These are phyloP conservation scores for Palythoa heliodiscus DNA, from an alignment of 92 coral and sea anemone species.

Conservation along the genomic window DNA sequence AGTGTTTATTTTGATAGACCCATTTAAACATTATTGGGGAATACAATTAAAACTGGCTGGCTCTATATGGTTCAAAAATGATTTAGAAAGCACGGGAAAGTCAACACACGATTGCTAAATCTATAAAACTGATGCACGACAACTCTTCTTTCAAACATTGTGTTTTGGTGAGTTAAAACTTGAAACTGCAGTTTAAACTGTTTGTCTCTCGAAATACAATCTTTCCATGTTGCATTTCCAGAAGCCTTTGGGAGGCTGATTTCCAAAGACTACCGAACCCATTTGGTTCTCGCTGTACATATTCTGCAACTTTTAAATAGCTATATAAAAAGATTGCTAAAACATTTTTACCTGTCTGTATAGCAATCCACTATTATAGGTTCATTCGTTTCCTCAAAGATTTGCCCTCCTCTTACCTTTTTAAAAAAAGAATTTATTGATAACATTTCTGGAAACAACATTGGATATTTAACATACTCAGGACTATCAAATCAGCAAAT, in stretches of 20 bases:
- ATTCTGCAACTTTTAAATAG: neutral
- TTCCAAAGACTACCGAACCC: too few species aligned
- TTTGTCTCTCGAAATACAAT: too few species aligned
- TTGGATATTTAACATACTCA: neutral
- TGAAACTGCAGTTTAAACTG: too few species aligned
- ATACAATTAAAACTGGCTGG: neutral
- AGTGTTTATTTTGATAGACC: neutral
- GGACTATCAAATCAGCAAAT: too few species aligned
- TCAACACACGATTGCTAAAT: too few species aligned
- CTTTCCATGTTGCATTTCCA: neutral
- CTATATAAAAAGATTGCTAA: neutral
- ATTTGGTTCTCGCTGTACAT: too few species aligned
- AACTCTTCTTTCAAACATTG: too few species aligned
- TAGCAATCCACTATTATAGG: constrained; percentile 56
- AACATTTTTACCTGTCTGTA: constrained; percentile 72
- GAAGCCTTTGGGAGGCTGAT: neutral
- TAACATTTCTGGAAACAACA: neutral
- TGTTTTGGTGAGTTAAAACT: too few species aligned
- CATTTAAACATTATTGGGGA: neutral
- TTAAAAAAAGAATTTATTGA: neutral
- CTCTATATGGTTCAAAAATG: too few species aligned
- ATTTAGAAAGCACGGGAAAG: too few species aligned
- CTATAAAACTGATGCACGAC: too few species aligned
- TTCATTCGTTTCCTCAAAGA: constrained; percentile 62
- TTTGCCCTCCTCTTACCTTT: constrained; percentile 64